Conservation (phyloP, 2,888 invertebrate genomes). For the Pseudolycoriella hygida region DNA sequence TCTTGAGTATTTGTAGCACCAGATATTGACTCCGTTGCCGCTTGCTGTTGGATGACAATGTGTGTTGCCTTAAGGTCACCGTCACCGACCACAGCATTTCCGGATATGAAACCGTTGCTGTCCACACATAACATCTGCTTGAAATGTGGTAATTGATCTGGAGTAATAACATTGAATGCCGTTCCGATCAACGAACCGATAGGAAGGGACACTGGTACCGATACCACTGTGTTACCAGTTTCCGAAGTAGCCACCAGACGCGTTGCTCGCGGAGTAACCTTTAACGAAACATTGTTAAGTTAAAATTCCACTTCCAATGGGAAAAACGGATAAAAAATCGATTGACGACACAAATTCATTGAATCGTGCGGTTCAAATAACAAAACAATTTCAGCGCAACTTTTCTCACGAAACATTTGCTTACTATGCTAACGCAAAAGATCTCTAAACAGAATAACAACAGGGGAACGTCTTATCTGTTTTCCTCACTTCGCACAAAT, state of each 20-base stretch:
- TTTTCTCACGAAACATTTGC: too few relatives aligned
- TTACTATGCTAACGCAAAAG: too few relatives aligned
- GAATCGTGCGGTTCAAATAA: too few relatives aligned
- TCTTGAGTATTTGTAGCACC: slow-evolving; percentile 19
- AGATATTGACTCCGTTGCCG: slow-evolving; percentile 19
- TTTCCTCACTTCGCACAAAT: too few relatives aligned
- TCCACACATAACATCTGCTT: slow-evolving; percentile 75
- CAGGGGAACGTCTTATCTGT: too few relatives aligned
- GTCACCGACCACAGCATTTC: slow-evolving; percentile 39
- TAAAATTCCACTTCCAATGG: too few relatives aligned
- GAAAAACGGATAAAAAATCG: too few relatives aligned
- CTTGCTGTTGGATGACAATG: slow-evolving; percentile 49
- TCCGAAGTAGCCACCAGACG: slow-evolving; percentile 26
- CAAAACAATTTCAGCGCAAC: too few relatives aligned
- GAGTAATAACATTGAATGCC: slow-evolving; percentile 71
- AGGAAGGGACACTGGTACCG: slow-evolving; percentile 30
- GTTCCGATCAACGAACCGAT: slow-evolving; percentile 68
- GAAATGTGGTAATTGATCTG: slow-evolving; percentile 67
- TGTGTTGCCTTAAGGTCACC: slow-evolving; percentile 55
- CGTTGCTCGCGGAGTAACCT: slow-evolving; percentile 9
- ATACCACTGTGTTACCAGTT: slow-evolving; percentile 18
- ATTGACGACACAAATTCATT: too few relatives aligned
- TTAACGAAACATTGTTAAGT: too few relatives aligned
- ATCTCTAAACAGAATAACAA: too few relatives aligned
- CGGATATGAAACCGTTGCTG: slow-evolving; percentile 66